Base-by-base conservation (phyloP, 2,888 invertebrate genomes). In the Thysanoteuthis rhombus region DNA sequence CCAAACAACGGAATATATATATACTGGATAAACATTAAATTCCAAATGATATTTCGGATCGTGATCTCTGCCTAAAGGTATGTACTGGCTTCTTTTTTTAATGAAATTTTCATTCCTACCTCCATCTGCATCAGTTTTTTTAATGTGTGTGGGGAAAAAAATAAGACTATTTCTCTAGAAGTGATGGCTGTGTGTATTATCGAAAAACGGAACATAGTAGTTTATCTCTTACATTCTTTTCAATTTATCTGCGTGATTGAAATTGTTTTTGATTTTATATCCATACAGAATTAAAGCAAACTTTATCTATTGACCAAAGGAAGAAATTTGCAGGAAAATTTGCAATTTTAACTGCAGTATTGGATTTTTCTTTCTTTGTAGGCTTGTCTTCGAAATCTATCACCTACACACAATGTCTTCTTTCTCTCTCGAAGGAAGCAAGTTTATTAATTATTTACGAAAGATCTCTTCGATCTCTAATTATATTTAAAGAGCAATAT, bases 41-140 rank as follows among this genome's bases (percentile, higher is more conserved):
- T 75, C 75, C 75, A 75, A 36, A 75, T 75, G 75, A 75, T n/a
- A 75, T 75, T 92, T 40, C 42, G 32, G 92, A 92, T 45, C 42
- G n/a, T 92, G 92, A 92, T n/a, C 92, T 92, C 92, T 92, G 42
- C 92, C 92, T 92, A 92, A 92, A 92, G 45, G 75, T 75, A 75
- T 75, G 75, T 36, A 10, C 75, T 75, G 75, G n/a, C 12, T 75
- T n/a, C 12, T n/a, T 75, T 75, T n/a, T n/a, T 75, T 1, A 36
- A 10, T 75, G 10, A n/a, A 32, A 75, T 75, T 75, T 75, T n/a
- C 2, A 10, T 10, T 75, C 2, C 75, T 36, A 75, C 75, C 75
- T 75, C 36, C 36, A 75, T 75, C 75, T 16, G 12, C 12, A 75
- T 75, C 75, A 75, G 8, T n/a, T 75, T 75, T 16, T 75, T n/a